Base-by-base conservation (phyloP, 2,888 invertebrate species). In the Antheraea assamensis region DNA sequence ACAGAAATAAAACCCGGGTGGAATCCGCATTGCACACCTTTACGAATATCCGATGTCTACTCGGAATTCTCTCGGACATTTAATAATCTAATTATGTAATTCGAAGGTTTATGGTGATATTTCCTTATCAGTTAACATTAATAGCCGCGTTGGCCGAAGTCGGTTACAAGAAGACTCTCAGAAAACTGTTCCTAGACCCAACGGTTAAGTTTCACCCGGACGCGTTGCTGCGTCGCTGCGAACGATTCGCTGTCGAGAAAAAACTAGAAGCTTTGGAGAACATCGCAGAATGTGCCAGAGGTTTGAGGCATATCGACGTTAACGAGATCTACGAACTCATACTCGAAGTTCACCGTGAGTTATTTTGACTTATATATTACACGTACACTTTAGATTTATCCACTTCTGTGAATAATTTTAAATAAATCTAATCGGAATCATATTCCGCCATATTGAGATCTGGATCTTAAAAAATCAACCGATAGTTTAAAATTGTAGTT, bases 61-160 rank as follows among this genome's bases (percentile, higher is more conserved):
- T n/a, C n/a, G n/a, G n/a, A n/a, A n/a, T n/a, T n/a, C n/a, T n/a
- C n/a, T n/a, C n/a, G n/a, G n/a, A n/a, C n/a, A n/a, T n/a, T n/a
- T n/a, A n/a, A n/a, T n/a, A n/a, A n/a, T n/a, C n/a, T n/a, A n/a
- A n/a, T n/a, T n/a, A n/a, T n/a, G n/a, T n/a, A n/a, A n/a, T n/a
- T n/a, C n/a, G n/a, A n/a, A n/a, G n/a, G n/a, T n/a, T n/a, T n/a
- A 30, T 30, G 17, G 5, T 10, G 17, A 64, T 64, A 64, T 64
- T 64, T 30, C 27, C 61, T 35, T 85, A 84, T 3, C 88, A 95
- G 91, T 78, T 95, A 0, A 91, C 94, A 0, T 82, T 96, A 71
- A 91, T 95, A 82, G 87, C 93, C 0, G 95, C 95, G 0, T 79
- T 96, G 76, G 95, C 96, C 1, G 95, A 96, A 74, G 93, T 94